A percentile compares a stretch with the other conserved stretches of the same genome.
Conservation (phyloP, 2,888 invertebrate genomes). For the Tachina lurida region DNA sequence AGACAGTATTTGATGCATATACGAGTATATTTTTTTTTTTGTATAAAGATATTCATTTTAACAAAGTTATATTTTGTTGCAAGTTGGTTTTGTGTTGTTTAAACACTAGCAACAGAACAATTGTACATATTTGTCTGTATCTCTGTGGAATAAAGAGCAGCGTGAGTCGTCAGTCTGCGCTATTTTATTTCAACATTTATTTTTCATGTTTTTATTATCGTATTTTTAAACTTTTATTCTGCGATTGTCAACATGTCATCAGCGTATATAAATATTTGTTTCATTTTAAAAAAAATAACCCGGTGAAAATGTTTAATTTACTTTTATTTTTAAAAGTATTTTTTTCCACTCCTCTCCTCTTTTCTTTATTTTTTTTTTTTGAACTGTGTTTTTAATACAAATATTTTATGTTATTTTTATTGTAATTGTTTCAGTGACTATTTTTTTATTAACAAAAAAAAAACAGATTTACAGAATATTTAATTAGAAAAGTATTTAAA, state of each 20-base stretch:
- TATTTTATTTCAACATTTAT: constrained; percentile 41
- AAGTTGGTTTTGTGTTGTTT: constrained; percentile 17
- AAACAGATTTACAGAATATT: constrained; percentile 52
- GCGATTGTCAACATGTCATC: constrained; percentile 68
- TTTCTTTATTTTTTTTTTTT: neutral
- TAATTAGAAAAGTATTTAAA: constrained; percentile 67
- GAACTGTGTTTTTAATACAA: neutral
- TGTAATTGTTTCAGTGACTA: constrained; percentile 22
- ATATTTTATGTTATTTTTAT: constrained; percentile 34
- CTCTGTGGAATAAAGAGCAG: constrained; percentile 49
- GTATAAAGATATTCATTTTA: constrained; percentile 31
- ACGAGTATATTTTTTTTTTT: neutral
- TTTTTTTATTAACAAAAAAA: neutral
- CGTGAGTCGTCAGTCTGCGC: constrained; percentile 21
- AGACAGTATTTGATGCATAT: neutral
- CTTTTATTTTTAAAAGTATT: constrained; percentile 40
- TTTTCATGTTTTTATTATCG: constrained; percentile 3
- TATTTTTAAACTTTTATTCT: constrained; percentile 32
- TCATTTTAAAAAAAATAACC: constrained; percentile 54
- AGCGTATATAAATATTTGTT: constrained; percentile 67
- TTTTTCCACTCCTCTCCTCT: neutral
- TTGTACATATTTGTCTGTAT: constrained; percentile 38
- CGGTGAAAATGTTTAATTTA: constrained; percentile 53
- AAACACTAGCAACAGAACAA: constrained; percentile 28
- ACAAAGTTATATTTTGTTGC: constrained; percentile 44